A percentile compares a stretch with the other conserved stretches of the same genome.
These are phyloP conservation scores for Rallus crepitans DNA, from an alignment of 2,797 vertebrate species.

Conservation along the genomic window DNA sequence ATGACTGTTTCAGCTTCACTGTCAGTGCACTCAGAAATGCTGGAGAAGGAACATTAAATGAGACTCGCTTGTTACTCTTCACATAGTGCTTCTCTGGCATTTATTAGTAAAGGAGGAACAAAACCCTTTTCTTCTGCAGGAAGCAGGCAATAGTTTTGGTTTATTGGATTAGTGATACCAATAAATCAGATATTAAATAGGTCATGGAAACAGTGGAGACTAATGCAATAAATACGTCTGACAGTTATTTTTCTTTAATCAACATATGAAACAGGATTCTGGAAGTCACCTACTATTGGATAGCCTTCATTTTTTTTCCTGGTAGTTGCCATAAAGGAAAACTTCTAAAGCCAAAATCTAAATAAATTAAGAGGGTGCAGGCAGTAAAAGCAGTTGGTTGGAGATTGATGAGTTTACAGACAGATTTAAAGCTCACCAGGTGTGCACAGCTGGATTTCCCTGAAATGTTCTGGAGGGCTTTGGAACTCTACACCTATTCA, in stretches of 20 bases:
- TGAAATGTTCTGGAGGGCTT: constrained; percentile 28
- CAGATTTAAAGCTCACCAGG: constrained; percentile 66
- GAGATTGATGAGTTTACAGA: constrained; percentile 55
- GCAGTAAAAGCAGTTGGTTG: background rate
- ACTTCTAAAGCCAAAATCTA: constrained; percentile 14
- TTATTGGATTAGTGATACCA: background rate
- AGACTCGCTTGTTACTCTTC: background rate
- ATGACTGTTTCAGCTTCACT: constrained; percentile 94
- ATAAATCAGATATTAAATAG: background rate
- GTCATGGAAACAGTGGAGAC: background rate
- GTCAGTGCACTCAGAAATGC: constrained; percentile 93
- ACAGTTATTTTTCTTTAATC: background rate
- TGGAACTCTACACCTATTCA: constrained; percentile 56
- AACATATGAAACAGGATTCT: background rate
- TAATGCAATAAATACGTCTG: background rate
- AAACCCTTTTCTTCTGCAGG: background rate
- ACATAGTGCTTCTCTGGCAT: background rate
- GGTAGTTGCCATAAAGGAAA: background rate
- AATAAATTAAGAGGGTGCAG: constrained; percentile 15
- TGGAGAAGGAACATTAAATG: constrained; percentile 25
- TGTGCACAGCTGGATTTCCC: constrained; percentile 54
- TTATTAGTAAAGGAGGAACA: background rate
- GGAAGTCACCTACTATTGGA: background rate
- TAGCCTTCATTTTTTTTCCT: background rate
- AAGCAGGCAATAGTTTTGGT: background rate